A percentile compares a stretch with the other conserved stretches of the same genome.
Evolutionary conservation across 2,888 invertebrate species (phyloP).

Genomic region (Tanypteryx hageni): DNA sequence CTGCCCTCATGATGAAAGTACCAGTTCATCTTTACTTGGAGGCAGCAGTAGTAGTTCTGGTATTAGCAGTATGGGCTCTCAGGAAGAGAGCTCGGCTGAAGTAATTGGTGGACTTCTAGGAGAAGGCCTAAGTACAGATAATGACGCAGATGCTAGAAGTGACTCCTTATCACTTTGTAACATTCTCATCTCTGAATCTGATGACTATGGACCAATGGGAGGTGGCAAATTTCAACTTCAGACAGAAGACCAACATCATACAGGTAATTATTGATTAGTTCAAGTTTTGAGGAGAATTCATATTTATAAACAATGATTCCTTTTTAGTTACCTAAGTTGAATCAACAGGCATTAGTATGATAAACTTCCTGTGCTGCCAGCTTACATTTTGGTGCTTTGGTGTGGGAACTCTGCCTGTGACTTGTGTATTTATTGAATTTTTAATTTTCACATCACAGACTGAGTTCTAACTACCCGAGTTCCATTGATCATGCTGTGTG

Average conservation of each 20-base stretch:
- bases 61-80: conserved; percentile 57
- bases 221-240: conserved; percentile 83
- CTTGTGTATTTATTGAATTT: conserved; percentile 72
- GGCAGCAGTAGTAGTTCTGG: conserved; percentile 68
- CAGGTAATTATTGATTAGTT: conserved; percentile 68
- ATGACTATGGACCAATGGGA: conserved; percentile 86
- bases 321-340: no score
- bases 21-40: conserved; percentile 73
- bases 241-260: conserved; percentile 83
- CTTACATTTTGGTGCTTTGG: conserved; percentile 40
- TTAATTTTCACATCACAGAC: conserved; percentile 91
- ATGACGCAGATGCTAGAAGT: conserved; percentile 48
- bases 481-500: conserved; percentile 70
- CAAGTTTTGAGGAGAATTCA: conserved; percentile 69
- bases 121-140: conserved; percentile 67
- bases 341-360: neutral
- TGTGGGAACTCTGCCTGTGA: conserved; percentile 78
- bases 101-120: conserved; percentile 40
- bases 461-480: conserved; percentile 91
- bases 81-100: conserved; percentile 29
- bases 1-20: conserved; percentile 87
- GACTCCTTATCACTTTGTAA: conserved; percentile 75
- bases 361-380: neutral
- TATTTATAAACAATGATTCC: no score
- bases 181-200: conserved; percentile 85